These are phyloP conservation scores for Rhizoglyphus robini DNA, from an alignment of 1,140 invertebrate species.

Conservation along the genomic window DNA sequence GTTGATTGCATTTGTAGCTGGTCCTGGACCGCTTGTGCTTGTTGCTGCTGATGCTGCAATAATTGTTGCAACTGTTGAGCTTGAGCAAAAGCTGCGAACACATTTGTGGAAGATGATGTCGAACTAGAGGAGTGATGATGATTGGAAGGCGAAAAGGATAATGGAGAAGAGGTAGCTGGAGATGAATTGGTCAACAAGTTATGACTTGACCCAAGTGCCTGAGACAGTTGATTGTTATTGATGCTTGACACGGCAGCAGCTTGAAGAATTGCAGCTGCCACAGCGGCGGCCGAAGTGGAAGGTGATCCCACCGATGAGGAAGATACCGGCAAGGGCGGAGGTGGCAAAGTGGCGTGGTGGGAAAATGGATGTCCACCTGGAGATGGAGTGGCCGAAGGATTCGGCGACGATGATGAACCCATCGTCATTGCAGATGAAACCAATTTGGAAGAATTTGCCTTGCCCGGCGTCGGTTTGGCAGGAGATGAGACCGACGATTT, in stretches of 20 bases:
- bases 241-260: neutral
- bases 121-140: neutral
- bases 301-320: neutral
- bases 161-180: constrained; percentile 2
- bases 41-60: neutral
- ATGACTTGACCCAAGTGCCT: neutral
- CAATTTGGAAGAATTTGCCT: neutral
- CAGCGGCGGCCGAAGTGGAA: neutral
- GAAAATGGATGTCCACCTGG: neutral
- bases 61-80: neutral
- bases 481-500: neutral
- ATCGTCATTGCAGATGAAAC: no score
- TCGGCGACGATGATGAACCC: neutral
- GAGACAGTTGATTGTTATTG: neutral
- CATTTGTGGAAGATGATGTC: neutral
- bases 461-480: neutral
- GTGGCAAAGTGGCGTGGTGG: neutral
- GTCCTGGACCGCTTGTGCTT: neutral
- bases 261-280: neutral
- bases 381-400: neutral
- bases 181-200: neutral
- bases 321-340: no score
- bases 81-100: constrained; percentile 7
- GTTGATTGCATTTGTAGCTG: neutral
- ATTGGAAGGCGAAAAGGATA: constrained; percentile 10